Percentiles rank a stretch among this genome's conserved stretches.
phyloP scores from a whole-genome alignment of 2,113 vertebrate genomes.

The Thunnus maccoyii region DNA sequence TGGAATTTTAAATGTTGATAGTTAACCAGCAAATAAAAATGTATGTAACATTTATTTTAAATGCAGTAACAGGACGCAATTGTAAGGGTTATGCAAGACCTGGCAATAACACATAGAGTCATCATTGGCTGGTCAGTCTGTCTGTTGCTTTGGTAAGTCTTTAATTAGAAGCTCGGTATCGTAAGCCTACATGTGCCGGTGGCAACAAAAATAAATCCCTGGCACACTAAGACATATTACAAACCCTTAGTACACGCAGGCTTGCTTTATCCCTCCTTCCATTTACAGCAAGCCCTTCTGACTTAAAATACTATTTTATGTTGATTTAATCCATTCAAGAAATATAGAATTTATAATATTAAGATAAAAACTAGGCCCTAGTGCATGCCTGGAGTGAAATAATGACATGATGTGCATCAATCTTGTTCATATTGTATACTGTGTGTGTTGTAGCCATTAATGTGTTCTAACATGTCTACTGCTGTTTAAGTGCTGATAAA shows the following conservation, averaged over 20 bases:
- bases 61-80: neutral
- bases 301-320: neutral
- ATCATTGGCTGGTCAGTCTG: slow-evolving; percentile 32
- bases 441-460: neutral
- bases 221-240: slow-evolving; percentile 29
- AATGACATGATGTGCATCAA: neutral
- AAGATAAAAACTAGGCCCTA: neutral
- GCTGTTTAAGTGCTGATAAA: neutral
- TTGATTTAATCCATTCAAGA: neutral
- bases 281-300: neutral
- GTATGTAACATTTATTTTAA: neutral
- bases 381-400: neutral
- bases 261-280: neutral
- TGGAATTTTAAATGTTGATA: neutral
- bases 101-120: slow-evolving; percentile 19
- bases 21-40: neutral
- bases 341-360: neutral
- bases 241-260: slow-evolving; percentile 8
- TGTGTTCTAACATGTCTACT: neutral
- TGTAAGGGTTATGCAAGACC: slow-evolving; percentile 33
- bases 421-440: neutral
- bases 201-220: slow-evolving; percentile 48
- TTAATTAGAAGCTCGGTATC: slow-evolving; percentile 52
- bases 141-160: slow-evolving; percentile 48
- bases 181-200: slow-evolving; percentile 41